Evolutionary conservation across 2,888 invertebrate species (phyloP), one percentile per base, ranked within the genome.

Genomic region (Balanococcus diminutus): DNA sequence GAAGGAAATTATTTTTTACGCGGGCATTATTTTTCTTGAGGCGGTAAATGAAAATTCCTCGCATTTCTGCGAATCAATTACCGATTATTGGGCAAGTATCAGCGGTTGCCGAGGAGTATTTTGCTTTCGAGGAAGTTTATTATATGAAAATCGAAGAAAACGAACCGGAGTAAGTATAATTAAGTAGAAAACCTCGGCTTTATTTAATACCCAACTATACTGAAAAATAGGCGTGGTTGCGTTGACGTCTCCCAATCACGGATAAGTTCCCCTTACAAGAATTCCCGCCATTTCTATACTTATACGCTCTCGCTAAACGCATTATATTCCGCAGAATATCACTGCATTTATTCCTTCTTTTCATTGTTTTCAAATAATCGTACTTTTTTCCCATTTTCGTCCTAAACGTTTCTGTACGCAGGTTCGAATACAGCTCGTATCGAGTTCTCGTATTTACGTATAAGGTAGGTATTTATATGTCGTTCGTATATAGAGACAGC

Each of bases 101-200:
- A 79, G 75, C 19, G 75, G 75, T 79, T 79, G 75, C 75, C 28
- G 67, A n/a, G n/a, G 36, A 79, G 75, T 79, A 79, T 79, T 79
- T 79, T 79, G 75, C 75, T 79, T 82, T 82, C 82, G 25, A 82
- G 82, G 14, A 36, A 82, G 56, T 83, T 83, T 83, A 56, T 56
- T 46, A 82, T 83, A 83, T 83, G 83, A 36, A 83, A 83, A 83
- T 83, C 83, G 83, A 83, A 83, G 83, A 83, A 51, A 61, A 61
- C 56, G 83, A 61, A 83, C 36, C 83, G 56, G 83, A n/a, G 83
- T 79, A 79, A 79, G 56, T 83, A 83, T 83, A 83, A 83, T 83
- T 83, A 83, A 83, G 83, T 83, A 83, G 83, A 32, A 83, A 83
- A 83, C 83, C 83, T 83, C 83, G 83, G 83, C 56, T 83, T 83